Percentiles rank a stretch among this genome's conserved stretches.
Evolutionary conservation across 2,888 invertebrate species (phyloP).

Genomic region (Lasioglossum lativentre): DNA sequence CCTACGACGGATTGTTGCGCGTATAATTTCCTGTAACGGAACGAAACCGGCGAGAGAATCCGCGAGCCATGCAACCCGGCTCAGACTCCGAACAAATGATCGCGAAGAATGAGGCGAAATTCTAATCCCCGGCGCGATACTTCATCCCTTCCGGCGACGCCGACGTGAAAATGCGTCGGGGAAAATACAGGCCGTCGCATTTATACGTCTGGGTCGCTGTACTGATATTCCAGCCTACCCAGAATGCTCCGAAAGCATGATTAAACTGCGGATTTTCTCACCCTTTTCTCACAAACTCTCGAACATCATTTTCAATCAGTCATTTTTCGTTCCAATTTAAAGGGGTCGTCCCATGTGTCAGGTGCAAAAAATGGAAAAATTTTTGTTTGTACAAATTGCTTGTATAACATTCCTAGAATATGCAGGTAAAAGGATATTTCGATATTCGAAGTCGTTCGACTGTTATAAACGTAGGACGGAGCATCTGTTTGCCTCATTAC

Average conservation of each 20-base stretch:
- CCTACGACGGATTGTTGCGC: conserved; percentile 38
- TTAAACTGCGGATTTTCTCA: background rate
- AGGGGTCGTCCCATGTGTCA: too few species aligned
- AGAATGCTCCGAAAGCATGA: background rate
- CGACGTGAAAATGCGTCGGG: background rate
- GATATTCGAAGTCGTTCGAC: too few species aligned
- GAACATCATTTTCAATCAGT: too few species aligned
- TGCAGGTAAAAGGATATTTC: too few species aligned
- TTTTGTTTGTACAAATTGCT: too few species aligned
- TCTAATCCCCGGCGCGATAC: background rate
- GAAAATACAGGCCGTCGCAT: background rate
- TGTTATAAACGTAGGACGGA: too few species aligned
- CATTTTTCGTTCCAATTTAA: background rate
- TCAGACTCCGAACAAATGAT: background rate
- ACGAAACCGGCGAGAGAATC: conserved; percentile 8
- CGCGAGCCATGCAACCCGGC: conserved; percentile 12
- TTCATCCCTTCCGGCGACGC: background rate
- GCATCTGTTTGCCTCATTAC: too few species aligned
- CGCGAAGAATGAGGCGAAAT: background rate
- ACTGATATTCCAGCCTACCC: background rate
- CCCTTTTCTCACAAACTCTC: background rate
- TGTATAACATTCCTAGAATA: too few species aligned
- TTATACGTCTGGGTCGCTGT: background rate
- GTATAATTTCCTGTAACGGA: conserved; percentile 43
- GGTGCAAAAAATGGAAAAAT: too few species aligned